Conservation (phyloP, 2,888 invertebrate genomes). For the Holacanthella duospinosa region DNA sequence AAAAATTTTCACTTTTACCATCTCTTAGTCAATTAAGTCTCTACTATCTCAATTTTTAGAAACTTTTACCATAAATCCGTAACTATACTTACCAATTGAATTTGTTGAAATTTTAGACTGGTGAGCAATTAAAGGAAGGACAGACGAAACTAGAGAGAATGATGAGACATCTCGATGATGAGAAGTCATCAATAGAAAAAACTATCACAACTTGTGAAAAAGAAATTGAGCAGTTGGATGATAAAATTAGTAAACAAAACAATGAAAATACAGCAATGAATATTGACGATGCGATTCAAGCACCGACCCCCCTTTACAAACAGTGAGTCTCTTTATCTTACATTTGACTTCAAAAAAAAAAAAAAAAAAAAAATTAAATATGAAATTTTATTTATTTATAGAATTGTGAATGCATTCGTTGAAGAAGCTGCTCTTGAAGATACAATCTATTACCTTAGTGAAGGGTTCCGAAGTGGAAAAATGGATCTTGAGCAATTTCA, state of each 20-base stretch:
- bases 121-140: slow-evolving; percentile 29
- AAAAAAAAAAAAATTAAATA: background rate
- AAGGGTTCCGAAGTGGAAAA: slow-evolving; percentile 79
- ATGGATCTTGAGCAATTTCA: slow-evolving; percentile 93
- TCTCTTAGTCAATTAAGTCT: no score
- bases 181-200: slow-evolving; percentile 46
- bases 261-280: slow-evolving; percentile 75
- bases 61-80: background rate
- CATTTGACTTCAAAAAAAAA: background rate
- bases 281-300: slow-evolving; percentile 93
- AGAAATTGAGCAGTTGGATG: slow-evolving; percentile 27
- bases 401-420: slow-evolving; percentile 83
- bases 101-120: slow-evolving; percentile 18
- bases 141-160: slow-evolving; percentile 62
- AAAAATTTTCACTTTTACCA: no score
- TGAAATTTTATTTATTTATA: slow-evolving; percentile 10
- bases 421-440: slow-evolving; percentile 98
- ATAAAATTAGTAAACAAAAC: slow-evolving; percentile 51
- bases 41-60: no score
- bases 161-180: slow-evolving; percentile 61
- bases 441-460: slow-evolving; percentile 95
- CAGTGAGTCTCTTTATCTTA: slow-evolving; percentile 58
- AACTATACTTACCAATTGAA: background rate
- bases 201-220: slow-evolving; percentile 26
- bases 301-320: slow-evolving; percentile 88